These are phyloP conservation scores for Crenichthys baileyi DNA, from an alignment of 2,797 vertebrate species.

Conservation along the genomic window DNA sequence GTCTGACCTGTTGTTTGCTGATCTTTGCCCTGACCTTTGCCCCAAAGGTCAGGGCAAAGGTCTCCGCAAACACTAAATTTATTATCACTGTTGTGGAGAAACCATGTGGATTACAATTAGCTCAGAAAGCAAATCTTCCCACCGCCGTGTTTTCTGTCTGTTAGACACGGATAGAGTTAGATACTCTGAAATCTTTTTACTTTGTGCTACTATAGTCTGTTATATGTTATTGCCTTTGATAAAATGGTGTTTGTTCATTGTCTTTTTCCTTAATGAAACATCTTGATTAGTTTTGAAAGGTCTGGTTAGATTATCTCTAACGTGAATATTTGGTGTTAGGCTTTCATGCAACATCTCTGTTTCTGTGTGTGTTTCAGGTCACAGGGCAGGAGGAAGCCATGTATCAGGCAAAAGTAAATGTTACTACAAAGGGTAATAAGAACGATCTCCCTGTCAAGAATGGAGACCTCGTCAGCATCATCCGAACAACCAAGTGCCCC, in stretches of 20 bases:
- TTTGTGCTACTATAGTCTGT: not conserved
- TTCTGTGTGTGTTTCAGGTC: slow-evolving; percentile 70
- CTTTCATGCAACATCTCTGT: not conserved
- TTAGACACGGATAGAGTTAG: too few species aligned
- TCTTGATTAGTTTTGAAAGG: not conserved
- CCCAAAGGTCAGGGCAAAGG: too few species aligned
- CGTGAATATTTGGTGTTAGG: not conserved
- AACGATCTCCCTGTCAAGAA: slow-evolving; percentile 61
- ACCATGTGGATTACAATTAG: not conserved
- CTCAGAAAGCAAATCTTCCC: not conserved
- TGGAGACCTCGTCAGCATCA: slow-evolving; percentile 73
- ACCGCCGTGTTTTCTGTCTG: not conserved
- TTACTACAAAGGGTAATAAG: slow-evolving; percentile 72
- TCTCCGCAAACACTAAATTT: not conserved
- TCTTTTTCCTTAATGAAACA: not conserved
- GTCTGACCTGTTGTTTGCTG: not conserved
- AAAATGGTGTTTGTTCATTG: not conserved
- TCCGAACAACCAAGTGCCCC: slow-evolving; percentile 74
- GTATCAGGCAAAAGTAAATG: slow-evolving; percentile 66
- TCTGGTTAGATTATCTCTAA: not conserved
- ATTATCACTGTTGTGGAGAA: not conserved
- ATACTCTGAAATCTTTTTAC: not conserved
- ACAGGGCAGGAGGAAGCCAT: slow-evolving; percentile 74
- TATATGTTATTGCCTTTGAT: not conserved
- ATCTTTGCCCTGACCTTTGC: not conserved